Evolutionary conservation across 2,113 vertebrate species (phyloP), one percentile per base, ranked within the genome.

Genomic region (Lipotes vexillifer): DNA sequence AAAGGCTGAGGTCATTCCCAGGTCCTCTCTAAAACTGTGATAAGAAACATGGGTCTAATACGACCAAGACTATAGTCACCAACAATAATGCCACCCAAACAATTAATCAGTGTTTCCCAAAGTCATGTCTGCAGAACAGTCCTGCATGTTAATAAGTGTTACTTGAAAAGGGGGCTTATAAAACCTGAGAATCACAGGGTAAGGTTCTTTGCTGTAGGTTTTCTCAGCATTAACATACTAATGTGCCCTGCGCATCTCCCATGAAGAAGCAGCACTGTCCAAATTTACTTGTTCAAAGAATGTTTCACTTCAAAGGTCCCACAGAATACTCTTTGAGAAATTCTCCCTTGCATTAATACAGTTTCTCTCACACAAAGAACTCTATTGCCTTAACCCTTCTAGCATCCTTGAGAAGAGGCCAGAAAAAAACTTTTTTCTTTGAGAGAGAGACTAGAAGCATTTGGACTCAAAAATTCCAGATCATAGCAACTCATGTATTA

Each of bases 281-380:
- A 84, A 66, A 84, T 52, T 36, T 88, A 72, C 69, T 94, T 14
- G 25, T 15, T 38, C 27, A 33, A 83, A 74, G 31, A 82, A 63
- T 49, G 33, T 92, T 84, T 94, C 75, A 75, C 8, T n/a, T 49
- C 57, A 92, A 77, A 18, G 69, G 59, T 63, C 38, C 84, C 68
- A 81, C 9, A 94, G 61, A 92, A 85, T 31, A 82, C n/a, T 87
- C 61, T 90, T 74, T 71, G 88, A 96, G 46, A 83, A 87, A 84
- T 57, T 80, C 52, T 87, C 69, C 75, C 65, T 88, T 63, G 78
- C 21, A 66, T 52, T 75, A 88, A 78, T n/a, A 74, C 0, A 81
- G 29, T 33, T 90, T 91, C 6, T 96, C 66, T 92, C 65, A 88
- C 38, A 59, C 21, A 71, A 90, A 90, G 29, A 80, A n/a, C 29